Evolutionary conservation across 2,113 vertebrate species (phyloP).

Genomic region (Pseudolaguvia tuberculata): DNA sequence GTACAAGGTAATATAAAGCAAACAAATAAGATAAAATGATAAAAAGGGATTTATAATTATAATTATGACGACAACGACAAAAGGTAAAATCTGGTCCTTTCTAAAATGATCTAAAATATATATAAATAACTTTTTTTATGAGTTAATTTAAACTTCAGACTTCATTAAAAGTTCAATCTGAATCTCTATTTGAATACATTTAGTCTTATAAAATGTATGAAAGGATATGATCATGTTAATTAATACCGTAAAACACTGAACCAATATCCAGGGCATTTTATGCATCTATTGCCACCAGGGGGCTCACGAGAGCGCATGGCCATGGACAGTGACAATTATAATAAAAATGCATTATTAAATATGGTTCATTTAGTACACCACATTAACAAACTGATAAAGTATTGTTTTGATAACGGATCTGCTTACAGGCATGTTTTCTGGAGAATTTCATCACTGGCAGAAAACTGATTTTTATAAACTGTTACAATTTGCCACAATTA

Average conservation of each 20-base stretch:
- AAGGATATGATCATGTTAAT: background rate
- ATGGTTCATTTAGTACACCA: too few species aligned
- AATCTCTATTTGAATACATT: background rate
- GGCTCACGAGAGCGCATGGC: too few species aligned
- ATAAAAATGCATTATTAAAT: too few species aligned
- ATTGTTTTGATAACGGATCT: slow-evolving; percentile 24
- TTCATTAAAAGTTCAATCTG: background rate
- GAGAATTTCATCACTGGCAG: slow-evolving; percentile 78
- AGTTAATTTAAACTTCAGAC: too few species aligned
- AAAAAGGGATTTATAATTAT: background rate
- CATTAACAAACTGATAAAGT: background rate
- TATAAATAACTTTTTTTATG: too few species aligned
- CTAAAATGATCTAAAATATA: background rate
- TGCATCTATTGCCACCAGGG: too few species aligned
- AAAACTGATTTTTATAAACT: slow-evolving; percentile 79
- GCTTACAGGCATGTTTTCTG: slow-evolving; percentile 79
- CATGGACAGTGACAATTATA: too few species aligned
- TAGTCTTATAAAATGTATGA: background rate
- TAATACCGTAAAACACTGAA: too few species aligned
- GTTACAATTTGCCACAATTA: slow-evolving; percentile 73
- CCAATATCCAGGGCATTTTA: too few species aligned
- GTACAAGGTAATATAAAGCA: slow-evolving; percentile 58
- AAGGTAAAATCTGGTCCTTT: background rate
- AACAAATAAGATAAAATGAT: background rate
- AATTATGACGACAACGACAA: background rate